Percentiles rank a stretch among this genome's conserved stretches.
These are phyloP conservation scores for Anarrhichthys ocellatus DNA, from an alignment of 2,113 vertebrate species.

Conservation along the genomic window DNA sequence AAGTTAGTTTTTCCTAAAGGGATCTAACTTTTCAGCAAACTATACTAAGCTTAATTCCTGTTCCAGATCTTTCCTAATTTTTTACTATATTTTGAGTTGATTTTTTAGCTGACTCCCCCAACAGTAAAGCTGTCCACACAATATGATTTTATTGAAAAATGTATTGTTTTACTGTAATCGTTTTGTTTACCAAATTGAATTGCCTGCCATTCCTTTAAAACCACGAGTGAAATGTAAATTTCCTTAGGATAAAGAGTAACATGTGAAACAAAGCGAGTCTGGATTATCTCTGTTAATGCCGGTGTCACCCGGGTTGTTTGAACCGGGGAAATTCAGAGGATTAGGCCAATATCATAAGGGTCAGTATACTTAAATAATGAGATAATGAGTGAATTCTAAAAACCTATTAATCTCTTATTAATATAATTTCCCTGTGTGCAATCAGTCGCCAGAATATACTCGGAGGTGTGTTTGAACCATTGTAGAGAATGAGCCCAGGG, in stretches of 20 bases:
- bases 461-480: background rate
- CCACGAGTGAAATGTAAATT: slow-evolving; percentile 8
- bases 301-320: slow-evolving; percentile 76
- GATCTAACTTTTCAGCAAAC: background rate
- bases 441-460: slow-evolving; percentile 15
- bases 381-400: slow-evolving; percentile 17
- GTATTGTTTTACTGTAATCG: background rate
- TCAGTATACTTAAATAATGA: slow-evolving; percentile 25
- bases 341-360: slow-evolving; percentile 46
- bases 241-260: slow-evolving; percentile 40
- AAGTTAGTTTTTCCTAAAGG: background rate
- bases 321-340: slow-evolving; percentile 67
- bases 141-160: background rate
- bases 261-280: slow-evolving; percentile 55
- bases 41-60: background rate
- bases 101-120: background rate
- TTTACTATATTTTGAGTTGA: background rate
- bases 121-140: too few relatives aligned
- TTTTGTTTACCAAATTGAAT: background rate
- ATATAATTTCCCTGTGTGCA: slow-evolving; percentile 29
- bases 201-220: slow-evolving; percentile 17
- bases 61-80: background rate
- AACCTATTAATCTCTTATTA: slow-evolving; percentile 50
- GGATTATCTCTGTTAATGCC: slow-evolving; percentile 75
- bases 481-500: background rate